phyloP scores from a whole-genome alignment of 1,140 invertebrate species.

The Tetramorium simillimum region DNA sequence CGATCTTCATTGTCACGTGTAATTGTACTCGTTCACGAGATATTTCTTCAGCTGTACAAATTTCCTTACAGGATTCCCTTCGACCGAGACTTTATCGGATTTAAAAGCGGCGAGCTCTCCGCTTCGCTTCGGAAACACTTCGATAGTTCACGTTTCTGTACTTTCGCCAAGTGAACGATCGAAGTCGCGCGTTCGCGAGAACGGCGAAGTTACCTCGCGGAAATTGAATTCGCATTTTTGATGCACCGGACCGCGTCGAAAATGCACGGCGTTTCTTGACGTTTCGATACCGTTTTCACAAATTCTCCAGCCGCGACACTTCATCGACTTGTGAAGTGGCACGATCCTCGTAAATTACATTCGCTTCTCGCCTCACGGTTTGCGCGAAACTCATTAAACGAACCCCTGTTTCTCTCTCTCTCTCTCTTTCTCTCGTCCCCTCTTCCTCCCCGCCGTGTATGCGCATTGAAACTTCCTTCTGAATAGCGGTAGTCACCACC shows the following conservation, averaged over 20 bases:
- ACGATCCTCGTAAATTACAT: slow-evolving; percentile 57
- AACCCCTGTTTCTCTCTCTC: slow-evolving; percentile 7
- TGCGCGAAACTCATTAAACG: slow-evolving; percentile 69
- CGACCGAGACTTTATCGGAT: slow-evolving; percentile 22
- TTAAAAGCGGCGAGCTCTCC: slow-evolving; percentile 13
- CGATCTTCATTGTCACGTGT: neutral
- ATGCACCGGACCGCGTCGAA: slow-evolving; percentile 40
- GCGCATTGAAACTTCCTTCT: slow-evolving; percentile 59
- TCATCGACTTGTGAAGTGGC: slow-evolving; percentile 57
- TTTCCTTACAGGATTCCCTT: slow-evolving; percentile 7
- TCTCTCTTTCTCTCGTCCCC: neutral
- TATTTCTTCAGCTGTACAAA: slow-evolving; percentile 24
- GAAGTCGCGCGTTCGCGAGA: slow-evolving; percentile 37
- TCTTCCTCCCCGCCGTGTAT: slow-evolving; percentile 52
- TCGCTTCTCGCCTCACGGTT: slow-evolving; percentile 48
- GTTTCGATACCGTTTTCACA: slow-evolving; percentile 51
- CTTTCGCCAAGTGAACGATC: slow-evolving; percentile 40
- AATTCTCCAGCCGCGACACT: slow-evolving; percentile 32
- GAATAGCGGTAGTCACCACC: slow-evolving; percentile 41
- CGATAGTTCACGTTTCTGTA: slow-evolving; percentile 26
- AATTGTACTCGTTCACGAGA: slow-evolving; percentile 1
- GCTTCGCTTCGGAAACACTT: slow-evolving; percentile 20
- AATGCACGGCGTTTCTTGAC: slow-evolving; percentile 42
- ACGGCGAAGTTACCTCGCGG: slow-evolving; percentile 45
- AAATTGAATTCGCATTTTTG: slow-evolving; percentile 59